Percentiles rank a stretch among this genome's conserved stretches.
phyloP scores from a whole-genome alignment of 1,140 invertebrate genomes.

The Bradynema listronoti region DNA sequence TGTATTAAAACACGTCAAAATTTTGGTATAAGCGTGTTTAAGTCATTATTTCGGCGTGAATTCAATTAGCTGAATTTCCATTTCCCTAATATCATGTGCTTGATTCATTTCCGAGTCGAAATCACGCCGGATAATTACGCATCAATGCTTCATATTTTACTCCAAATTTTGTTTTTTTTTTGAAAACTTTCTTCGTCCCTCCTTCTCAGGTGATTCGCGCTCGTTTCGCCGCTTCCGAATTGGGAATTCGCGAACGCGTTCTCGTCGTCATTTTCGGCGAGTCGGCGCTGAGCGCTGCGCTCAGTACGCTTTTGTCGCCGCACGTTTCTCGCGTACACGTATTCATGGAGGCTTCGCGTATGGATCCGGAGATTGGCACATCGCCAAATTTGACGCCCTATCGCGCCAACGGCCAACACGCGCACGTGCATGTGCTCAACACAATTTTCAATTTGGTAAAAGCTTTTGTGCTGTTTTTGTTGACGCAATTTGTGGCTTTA shows the following conservation, averaged over 20 bases:
- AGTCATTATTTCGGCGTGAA: no score
- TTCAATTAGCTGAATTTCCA: no score
- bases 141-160: background rate
- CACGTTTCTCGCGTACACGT: slow-evolving; percentile 46
- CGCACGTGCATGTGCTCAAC: slow-evolving; percentile 51
- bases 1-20: no score
- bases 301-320: slow-evolving; percentile 43
- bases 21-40: no score
- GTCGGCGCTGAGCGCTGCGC: slow-evolving; percentile 38
- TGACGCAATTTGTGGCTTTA: slow-evolving; percentile 10
- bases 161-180: background rate
- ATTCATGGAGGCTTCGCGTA: slow-evolving; percentile 43
- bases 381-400: slow-evolving; percentile 40
- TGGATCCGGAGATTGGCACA: slow-evolving; percentile 37
- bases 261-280: slow-evolving; percentile 51
- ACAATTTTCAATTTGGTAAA: slow-evolving; percentile 44
- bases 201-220: slow-evolving; percentile 35
- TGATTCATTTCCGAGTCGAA: no score
- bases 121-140: no score
- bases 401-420: slow-evolving; percentile 35
- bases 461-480: slow-evolving; percentile 25
- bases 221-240: slow-evolving; percentile 56
- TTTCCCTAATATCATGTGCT: no score
- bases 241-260: slow-evolving; percentile 52
- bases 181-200: background rate